Percentiles rank a stretch among this genome's conserved stretches.
Conservation (phyloP, 2,113 vertebrate genomes). For the Lasiurus cinereus region DNA sequence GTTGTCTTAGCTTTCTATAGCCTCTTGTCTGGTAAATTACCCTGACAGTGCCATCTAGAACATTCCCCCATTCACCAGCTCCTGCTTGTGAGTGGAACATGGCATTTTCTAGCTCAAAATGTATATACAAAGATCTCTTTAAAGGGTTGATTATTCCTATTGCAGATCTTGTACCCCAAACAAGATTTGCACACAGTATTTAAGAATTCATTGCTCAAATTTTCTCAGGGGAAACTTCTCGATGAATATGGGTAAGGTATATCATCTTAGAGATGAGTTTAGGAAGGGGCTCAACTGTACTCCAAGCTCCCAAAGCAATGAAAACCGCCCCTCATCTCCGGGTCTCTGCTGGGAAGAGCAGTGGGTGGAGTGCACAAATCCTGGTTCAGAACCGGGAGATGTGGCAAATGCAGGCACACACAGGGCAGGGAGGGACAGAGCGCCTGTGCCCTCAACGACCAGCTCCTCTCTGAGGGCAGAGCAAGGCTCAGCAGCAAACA, state of each 20-base stretch:
- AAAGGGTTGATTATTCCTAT: neutral
- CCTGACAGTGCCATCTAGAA: too few species aligned
- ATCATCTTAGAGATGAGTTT: neutral
- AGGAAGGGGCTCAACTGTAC: neutral
- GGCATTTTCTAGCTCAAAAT: neutral
- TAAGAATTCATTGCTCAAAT: neutral
- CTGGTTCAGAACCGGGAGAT: neutral
- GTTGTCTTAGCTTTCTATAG: too few species aligned
- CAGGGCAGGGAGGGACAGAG: too few species aligned
- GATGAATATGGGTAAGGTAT: neutral
- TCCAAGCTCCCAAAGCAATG: neutral
- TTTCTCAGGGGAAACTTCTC: slow-evolving; percentile 41
- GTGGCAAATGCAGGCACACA: accelerated
- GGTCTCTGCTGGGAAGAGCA: neutral
- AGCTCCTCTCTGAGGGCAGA: neutral
- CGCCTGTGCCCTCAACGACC: neutral
- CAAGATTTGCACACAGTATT: neutral
- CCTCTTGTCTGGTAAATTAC: neutral
- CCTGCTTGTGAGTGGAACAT: neutral
- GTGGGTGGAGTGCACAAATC: accelerated
- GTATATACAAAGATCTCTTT: neutral
- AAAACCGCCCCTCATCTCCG: neutral
- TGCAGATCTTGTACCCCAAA: slow-evolving; percentile 6
- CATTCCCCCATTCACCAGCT: neutral
- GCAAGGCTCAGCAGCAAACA: neutral